phyloP scores from a whole-genome alignment of 1,140 invertebrate genomes.

The Heliconius eleuchia region DNA sequence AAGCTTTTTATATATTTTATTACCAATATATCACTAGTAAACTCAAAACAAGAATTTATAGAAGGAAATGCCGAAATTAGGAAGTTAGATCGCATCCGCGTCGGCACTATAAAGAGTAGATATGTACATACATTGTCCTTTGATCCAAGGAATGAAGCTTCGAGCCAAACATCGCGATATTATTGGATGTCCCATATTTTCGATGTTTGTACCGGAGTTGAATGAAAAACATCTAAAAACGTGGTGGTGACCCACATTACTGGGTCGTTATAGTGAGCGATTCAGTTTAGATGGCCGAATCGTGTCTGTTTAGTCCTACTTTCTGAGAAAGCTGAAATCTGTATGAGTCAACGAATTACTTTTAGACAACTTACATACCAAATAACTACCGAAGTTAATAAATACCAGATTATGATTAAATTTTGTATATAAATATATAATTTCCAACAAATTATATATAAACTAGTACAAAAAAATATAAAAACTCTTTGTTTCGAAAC shows the following conservation, averaged over 20 bases:
- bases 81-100: not conserved
- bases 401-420: too few relatives aligned
- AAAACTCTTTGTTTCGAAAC: too few relatives aligned
- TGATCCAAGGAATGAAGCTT: constrained; percentile 4
- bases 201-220: not conserved
- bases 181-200: constrained; percentile 17
- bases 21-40: constrained; percentile 3
- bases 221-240: constrained; percentile 5
- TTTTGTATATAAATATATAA: too few relatives aligned
- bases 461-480: too few relatives aligned
- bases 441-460: too few relatives aligned
- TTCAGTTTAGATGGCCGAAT: not conserved
- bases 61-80: not conserved
- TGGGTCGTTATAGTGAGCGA: not conserved
- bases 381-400: too few relatives aligned
- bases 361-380: not conserved
- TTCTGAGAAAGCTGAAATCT: not conserved
- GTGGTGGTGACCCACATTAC: not conserved
- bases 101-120: constrained; percentile 13
- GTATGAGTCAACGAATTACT: not conserved
- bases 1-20: not conserved
- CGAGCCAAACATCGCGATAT: constrained; percentile 7
- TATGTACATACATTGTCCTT: constrained; percentile 4
- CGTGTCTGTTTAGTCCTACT: not conserved
- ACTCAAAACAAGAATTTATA: constrained; percentile 1